These are phyloP conservation scores for Formica exsecta DNA, from an alignment of 1,140 invertebrate species.

Conservation along the genomic window DNA sequence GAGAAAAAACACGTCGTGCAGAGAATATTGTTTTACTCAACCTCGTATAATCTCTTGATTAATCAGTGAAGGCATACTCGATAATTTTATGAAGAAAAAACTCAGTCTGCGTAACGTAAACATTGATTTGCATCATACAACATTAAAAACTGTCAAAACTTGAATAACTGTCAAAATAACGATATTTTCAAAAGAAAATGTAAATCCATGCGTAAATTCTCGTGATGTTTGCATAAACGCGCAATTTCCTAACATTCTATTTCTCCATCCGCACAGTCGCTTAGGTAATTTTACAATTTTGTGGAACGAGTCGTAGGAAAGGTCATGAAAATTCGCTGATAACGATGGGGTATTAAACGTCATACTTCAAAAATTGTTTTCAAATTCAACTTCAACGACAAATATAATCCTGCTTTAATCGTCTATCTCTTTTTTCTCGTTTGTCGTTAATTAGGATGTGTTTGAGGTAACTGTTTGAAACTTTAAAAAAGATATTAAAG, in stretches of 20 bases:
- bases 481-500: background rate
- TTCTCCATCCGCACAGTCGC: background rate
- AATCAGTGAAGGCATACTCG: background rate
- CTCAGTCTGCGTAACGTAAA: background rate
- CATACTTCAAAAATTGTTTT: too few species aligned
- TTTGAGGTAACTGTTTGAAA: background rate
- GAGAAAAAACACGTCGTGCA: background rate
- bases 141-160: background rate
- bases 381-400: too few species aligned
- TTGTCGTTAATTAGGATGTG: background rate
- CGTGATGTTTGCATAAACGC: background rate
- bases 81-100: background rate
- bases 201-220: background rate
- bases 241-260: background rate
- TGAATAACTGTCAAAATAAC: background rate
- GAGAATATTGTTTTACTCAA: background rate
- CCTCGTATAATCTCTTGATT: background rate
- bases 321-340: background rate
- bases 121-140: background rate
- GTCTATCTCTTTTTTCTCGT: background rate
- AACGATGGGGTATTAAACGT: background rate
- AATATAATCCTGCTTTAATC: background rate
- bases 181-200: background rate
- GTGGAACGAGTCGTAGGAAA: background rate
- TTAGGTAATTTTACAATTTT: background rate